These are phyloP conservation scores for Ridgeia piscesae DNA, from an alignment of 1,140 invertebrate species.

Conservation along the genomic window DNA sequence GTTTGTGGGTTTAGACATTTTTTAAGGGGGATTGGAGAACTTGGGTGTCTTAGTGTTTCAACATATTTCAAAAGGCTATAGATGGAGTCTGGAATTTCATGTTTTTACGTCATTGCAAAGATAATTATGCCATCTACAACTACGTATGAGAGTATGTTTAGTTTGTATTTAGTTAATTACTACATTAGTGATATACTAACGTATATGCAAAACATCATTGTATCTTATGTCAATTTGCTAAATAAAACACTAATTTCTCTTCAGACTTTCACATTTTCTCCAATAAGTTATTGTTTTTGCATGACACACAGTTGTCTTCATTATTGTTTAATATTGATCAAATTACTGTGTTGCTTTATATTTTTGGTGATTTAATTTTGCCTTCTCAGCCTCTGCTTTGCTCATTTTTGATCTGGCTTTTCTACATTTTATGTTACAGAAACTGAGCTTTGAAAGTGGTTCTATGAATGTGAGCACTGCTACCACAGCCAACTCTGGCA, in stretches of 20 bases:
- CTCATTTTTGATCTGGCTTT: background rate
- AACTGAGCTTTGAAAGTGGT: background rate
- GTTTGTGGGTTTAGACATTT: too few species aligned
- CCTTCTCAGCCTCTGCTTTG: background rate
- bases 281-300: background rate
- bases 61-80: too few species aligned
- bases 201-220: background rate
- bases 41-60: too few species aligned
- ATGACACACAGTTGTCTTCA: background rate
- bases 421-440: conserved; percentile 6
- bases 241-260: background rate
- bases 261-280: background rate
- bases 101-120: too few species aligned
- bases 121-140: too few species aligned
- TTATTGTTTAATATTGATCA: background rate
- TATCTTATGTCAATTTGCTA: background rate
- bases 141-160: too few species aligned
- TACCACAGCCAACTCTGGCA: background rate
- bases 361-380: background rate
- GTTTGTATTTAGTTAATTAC: too few species aligned
- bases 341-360: background rate
- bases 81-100: too few species aligned
- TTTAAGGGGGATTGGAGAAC: too few species aligned
- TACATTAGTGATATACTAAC: background rate
- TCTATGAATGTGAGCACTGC: background rate